phyloP scores from a whole-genome alignment of 2,113 vertebrate genomes.

The Melierax canorus region DNA sequence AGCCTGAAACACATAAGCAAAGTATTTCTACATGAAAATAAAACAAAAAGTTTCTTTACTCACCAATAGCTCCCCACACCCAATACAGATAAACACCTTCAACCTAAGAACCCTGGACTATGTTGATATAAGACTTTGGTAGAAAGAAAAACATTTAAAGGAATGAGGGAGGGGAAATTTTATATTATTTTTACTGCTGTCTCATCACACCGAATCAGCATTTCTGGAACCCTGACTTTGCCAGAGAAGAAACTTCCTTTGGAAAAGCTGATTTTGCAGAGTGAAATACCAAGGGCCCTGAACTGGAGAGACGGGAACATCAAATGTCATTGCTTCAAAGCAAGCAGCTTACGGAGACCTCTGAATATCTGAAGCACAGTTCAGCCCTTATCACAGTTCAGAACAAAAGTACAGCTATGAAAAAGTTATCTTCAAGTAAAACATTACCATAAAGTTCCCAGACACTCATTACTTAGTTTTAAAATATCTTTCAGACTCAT shows the following conservation, averaged over 20 bases:
- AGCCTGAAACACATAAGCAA: not conserved
- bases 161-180: conserved; percentile 2
- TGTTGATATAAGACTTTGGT: not conserved
- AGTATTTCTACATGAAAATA: not conserved
- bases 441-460: not conserved
- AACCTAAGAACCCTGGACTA: not conserved
- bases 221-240: not conserved
- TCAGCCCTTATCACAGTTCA: not conserved
- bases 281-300: not conserved
- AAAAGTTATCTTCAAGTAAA: not conserved
- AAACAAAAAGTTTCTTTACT: not conserved
- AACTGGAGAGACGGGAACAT: not conserved
- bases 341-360: not conserved
- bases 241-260: not conserved
- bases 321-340: not conserved
- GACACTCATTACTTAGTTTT: not conserved
- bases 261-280: conserved; percentile 43
- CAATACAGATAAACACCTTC: conserved; percentile 40
- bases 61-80: conserved; percentile 11
- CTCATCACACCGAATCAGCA: conserved; percentile 23
- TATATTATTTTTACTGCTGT: conserved; percentile 15
- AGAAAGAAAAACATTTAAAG: conserved; percentile 19
- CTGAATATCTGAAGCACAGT: not conserved
- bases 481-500: not conserved
- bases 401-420: not conserved